These are phyloP conservation scores for Phyllostomus discolor DNA, from an alignment of 2,113 vertebrate species.

Conservation along the genomic window DNA sequence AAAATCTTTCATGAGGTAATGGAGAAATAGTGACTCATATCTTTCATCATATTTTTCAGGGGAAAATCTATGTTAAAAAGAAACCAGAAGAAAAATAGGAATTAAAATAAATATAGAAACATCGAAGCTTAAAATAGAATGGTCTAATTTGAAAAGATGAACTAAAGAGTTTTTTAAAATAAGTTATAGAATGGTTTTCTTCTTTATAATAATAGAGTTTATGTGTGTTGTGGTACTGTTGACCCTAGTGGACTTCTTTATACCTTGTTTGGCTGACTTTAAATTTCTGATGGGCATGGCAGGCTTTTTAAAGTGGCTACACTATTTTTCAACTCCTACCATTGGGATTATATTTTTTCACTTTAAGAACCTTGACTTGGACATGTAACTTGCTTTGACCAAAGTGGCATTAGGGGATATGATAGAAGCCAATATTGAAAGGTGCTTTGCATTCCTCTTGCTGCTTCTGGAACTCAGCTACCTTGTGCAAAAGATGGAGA, in stretches of 20 bases:
- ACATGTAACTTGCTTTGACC: neutral
- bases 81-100: neutral
- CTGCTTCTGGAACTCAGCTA: neutral
- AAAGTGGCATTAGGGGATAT: neutral
- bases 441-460: neutral
- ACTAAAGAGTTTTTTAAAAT: neutral
- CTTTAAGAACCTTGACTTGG: neutral
- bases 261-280: neutral
- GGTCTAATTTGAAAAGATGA: slow-evolving; percentile 3
- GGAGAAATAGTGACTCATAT: slow-evolving; percentile 36
- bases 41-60: slow-evolving; percentile 36
- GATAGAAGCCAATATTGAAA: neutral
- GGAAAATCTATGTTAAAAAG: neutral
- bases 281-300: neutral
- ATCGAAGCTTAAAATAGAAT: neutral
- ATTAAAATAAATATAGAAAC: neutral
- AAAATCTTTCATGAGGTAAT: slow-evolving; percentile 56
- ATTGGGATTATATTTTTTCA: neutral
- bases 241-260: neutral
- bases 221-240: neutral
- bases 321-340: neutral
- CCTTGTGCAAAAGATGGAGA: neutral
- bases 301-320: neutral
- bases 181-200: neutral
- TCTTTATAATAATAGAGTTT: neutral